Percentiles rank a stretch among this genome's conserved stretches.
Evolutionary conservation across 2,113 vertebrate genomes (phyloP).

Genomic region (Callorhinus ursinus): DNA sequence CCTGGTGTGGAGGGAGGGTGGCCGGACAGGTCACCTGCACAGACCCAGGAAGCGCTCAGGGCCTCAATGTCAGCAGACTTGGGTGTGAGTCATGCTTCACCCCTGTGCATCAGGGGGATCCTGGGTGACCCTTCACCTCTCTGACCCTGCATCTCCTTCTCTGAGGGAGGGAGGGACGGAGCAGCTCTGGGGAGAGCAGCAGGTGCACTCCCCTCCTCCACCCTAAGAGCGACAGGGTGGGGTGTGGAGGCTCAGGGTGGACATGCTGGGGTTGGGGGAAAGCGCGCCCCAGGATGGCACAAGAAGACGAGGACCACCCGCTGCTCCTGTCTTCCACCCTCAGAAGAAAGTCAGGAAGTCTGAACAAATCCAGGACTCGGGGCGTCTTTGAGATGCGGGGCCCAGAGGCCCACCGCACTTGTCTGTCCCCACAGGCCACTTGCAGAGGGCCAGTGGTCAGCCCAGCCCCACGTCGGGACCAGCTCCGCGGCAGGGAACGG

Average conservation of each 20-base stretch:
- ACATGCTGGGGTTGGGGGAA: neutral
- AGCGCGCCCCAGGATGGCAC: neutral
- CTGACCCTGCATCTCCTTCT: neutral
- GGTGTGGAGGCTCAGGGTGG: neutral
- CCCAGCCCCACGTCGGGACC: neutral
- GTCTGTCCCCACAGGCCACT: neutral
- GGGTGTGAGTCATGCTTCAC: neutral
- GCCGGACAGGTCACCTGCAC: neutral
- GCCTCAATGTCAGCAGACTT: neutral
- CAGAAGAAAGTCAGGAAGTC: neutral
- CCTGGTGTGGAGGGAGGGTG: neutral
- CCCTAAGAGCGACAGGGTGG: neutral
- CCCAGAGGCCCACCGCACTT: neutral
- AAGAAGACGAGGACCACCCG: neutral
- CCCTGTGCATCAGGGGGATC: too few relatives aligned
- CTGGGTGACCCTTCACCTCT: neutral
- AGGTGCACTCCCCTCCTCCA: too few relatives aligned
- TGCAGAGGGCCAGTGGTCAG: neutral
- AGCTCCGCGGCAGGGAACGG: neutral
- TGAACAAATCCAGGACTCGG: neutral
- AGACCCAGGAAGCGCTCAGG: neutral
- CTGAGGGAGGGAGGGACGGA: neutral
- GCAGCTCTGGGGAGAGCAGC: neutral
- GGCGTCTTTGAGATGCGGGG: neutral
- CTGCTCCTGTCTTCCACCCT: accelerated